These are phyloP conservation scores for Pocillopora verrucosa DNA, from an alignment of 64 coral and sea anemone genomes.

Conservation along the genomic window DNA sequence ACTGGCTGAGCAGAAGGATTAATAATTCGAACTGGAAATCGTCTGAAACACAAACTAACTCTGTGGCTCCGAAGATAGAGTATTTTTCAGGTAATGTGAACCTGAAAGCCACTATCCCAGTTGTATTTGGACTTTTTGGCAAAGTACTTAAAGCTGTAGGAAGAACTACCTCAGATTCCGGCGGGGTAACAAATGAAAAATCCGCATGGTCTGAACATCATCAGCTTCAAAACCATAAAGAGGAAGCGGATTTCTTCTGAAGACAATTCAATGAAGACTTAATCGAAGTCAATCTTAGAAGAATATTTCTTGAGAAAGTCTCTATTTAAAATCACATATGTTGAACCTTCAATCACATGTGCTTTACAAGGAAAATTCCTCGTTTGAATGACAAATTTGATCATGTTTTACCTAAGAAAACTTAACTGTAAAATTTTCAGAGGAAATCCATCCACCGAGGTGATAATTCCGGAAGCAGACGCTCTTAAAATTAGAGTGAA, in stretches of 20 bases:
- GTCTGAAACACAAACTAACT: no score
- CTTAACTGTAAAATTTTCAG: background rate
- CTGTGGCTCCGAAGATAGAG: no score
- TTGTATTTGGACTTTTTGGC: background rate
- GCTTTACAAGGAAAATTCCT: background rate
- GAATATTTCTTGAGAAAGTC: no score
- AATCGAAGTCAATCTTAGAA: no score
- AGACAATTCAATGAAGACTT: background rate
- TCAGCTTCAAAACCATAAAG: background rate
- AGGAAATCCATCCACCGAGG: background rate
- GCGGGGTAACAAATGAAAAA: background rate
- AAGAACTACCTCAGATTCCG: background rate
- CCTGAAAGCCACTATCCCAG: no score
- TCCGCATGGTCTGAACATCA: background rate
- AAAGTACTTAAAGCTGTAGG: background rate
- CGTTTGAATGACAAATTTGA: background rate
- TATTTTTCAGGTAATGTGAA: no score
- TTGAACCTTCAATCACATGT: background rate
- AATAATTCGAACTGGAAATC: background rate
- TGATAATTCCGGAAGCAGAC: background rate
- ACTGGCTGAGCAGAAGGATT: constrained; percentile 1
- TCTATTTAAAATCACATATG: no score
- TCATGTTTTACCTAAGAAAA: background rate
- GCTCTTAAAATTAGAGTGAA: background rate
- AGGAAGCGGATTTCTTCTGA: background rate